A percentile compares a stretch with the other conserved stretches of the same genome.
Conservation (phyloP, 2,797 vertebrate species). For the Setipinna tenuifilis region DNA sequence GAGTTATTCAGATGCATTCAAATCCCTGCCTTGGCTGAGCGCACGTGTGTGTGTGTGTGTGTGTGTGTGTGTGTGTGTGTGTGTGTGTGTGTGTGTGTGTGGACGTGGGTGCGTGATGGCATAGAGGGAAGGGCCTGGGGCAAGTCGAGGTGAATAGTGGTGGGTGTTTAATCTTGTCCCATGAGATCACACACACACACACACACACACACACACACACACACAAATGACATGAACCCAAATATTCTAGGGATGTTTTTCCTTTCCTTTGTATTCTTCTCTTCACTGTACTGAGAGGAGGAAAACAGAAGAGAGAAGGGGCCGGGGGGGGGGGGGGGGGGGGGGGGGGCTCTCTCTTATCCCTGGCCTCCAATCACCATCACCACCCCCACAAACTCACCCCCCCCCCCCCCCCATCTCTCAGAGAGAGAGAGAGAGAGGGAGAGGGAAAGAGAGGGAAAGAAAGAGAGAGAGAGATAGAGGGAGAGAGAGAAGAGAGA, state of each 20-base stretch:
- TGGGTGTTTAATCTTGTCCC: not conserved
- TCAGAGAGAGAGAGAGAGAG: too few relatives aligned
- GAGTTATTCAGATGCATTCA: conserved; percentile 11
- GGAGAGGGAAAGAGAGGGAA: too few relatives aligned
- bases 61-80: not conserved
- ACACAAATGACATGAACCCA: conserved; percentile 33
- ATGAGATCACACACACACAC: not conserved
- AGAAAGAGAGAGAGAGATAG: too few relatives aligned
- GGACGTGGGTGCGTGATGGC: not conserved
- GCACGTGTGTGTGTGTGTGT: not conserved
- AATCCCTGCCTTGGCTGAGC: not conserved
- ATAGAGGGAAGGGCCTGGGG: not conserved
- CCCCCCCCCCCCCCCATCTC: not conserved
- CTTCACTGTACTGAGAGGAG: not conserved
- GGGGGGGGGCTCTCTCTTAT: not conserved
- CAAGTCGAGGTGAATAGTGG: not conserved
- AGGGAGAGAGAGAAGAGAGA: too few relatives aligned
- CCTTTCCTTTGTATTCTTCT: not conserved
- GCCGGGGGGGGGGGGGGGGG: not conserved
- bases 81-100: not conserved
- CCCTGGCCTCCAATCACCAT: too few relatives aligned
- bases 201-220: not conserved
- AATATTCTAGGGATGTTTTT: conserved; percentile 43
- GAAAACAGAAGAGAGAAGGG: not conserved
- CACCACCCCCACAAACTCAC: not conserved